Conservation (phyloP, 2,797 vertebrate species). For the Lagorchestes hirsutus region DNA sequence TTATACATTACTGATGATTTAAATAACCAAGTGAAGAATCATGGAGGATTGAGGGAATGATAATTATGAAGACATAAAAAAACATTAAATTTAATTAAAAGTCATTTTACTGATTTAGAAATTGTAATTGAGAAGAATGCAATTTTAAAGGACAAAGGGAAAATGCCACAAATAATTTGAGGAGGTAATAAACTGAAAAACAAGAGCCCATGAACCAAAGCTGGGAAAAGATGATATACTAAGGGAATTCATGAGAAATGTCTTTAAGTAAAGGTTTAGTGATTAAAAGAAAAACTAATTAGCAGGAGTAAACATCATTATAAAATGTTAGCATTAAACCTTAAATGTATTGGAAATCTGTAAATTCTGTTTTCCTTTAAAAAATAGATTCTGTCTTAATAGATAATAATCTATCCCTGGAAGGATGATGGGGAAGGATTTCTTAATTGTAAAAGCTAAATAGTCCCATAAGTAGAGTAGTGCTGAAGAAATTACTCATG, state of each 20-base stretch:
- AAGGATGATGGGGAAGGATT: not conserved
- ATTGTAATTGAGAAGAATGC: not conserved
- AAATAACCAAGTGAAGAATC: not conserved
- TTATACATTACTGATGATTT: not conserved
- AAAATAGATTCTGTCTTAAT: not conserved
- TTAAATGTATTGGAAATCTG: constrained; percentile 15
- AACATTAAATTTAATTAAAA: not conserved
- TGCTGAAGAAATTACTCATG: not conserved
- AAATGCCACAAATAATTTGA: constrained; percentile 43
- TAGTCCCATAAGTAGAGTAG: not conserved
- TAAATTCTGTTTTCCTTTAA: not conserved
- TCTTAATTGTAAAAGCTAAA: no score
- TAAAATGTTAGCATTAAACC: constrained; percentile 31
- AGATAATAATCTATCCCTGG: not conserved
- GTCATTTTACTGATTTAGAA: not conserved
- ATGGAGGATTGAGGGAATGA: not conserved
- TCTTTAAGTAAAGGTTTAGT: constrained; percentile 60
- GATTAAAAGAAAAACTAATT: constrained; percentile 48
- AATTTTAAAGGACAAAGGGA: constrained; percentile 64
- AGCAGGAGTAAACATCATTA: constrained; percentile 17
- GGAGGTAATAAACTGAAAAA: constrained; percentile 64
- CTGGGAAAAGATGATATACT: constrained; percentile 68
- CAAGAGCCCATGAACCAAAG: constrained; percentile 57
- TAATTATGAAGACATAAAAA: not conserved
- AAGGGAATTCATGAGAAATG: constrained; percentile 65